Evolutionary conservation across 2,113 vertebrate genomes (phyloP), one percentile per base, ranked within the genome.

Genomic region (Seriola quinqueradiata): DNA sequence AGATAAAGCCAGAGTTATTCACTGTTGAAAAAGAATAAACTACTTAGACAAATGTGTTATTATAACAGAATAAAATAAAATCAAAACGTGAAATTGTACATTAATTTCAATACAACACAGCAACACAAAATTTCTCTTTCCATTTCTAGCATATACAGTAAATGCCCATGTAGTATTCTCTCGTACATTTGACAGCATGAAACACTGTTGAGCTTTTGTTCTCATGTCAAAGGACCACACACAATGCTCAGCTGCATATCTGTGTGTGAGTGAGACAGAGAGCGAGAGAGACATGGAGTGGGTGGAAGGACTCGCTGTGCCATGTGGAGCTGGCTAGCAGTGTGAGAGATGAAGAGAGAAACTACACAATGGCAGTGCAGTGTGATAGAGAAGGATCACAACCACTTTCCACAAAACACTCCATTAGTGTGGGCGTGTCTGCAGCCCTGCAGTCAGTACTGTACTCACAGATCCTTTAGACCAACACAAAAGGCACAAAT

Each of bases 291-390:
- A 88, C 79, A 28, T 36, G 75, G 81, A 90, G 93, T 90, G 91
- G 90, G 91, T 79, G 90, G 88, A 88, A 92, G 86, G 76, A 85
- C 89, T 85, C 40, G 77, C 87, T 87, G 91, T 91, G 85, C 87
- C 90, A 84, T 91, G 90, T 90, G 85, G 90, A 87, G 87, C 79
- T 79, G 87, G 82, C 84, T 79, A 70, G 60, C 44, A 21, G 77
- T 63, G 77, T 25, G 52, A 76, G 80, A 58, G 82, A 77, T 61
- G 67, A 79, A 73, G 85, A 75, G 81, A 85, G 79, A 70, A 77
- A 69, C 70, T 59, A 75, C 74, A 92, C 81, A 85, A 89, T 76
- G 69, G 82, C 61, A 80, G 58, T 28, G 28, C 79, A 82, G 85
- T 60, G 58, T 70, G 84, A 88, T 65, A 48, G 75, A 77, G 73